Evolutionary conservation across 2,888 invertebrate species (phyloP), one percentile per base, ranked within the genome.

Genomic region (Papilio gigon): DNA sequence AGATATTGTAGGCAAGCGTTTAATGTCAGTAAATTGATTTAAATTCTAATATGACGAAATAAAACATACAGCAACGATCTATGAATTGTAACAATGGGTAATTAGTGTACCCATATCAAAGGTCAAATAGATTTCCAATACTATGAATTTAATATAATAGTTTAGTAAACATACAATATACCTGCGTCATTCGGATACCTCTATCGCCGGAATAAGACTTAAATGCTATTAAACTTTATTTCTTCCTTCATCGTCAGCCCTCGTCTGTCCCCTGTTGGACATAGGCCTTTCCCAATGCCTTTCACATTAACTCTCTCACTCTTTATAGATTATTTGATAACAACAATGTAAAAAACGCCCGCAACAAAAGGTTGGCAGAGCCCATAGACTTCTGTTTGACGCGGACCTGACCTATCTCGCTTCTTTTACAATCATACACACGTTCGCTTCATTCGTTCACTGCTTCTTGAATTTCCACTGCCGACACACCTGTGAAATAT

Each of bases 11-110:
- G 17, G 8, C n/a, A 22, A 20, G 4, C 9, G 50, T 53, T 64
- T 33, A 17, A 42, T 69, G 40, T 42, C 35, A 65, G 20, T 53
- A 42, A 65, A 69, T 56, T 65, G 35, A 67, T 71, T 71, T 40
- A 22, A 66, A 70, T 70, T 72, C 65, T 37, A 70, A 71, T 70
- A 73, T 64, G 68, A 67, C 63, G 59, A 67, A 72, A 73, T 73
- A 61, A 65, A 69, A 69, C 60, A 69, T 65, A 62, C 56, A 53
- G 37, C 69, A 30, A 35, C 68, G 60, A 73, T 74, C 73, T 76
- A 73, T 77, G 78, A 78, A 78, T 78, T 73, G 73, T 77, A 78
- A 78, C 78, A 78, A 78, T 78, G 70, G 75, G 75, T 72, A 73
- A 78, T 78, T 78, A 78, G 73, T 73, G 77, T 71, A 72, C 73